Evolutionary conservation across 2,113 vertebrate genomes (phyloP).

Genomic region (Gymnocephalus cernua): DNA sequence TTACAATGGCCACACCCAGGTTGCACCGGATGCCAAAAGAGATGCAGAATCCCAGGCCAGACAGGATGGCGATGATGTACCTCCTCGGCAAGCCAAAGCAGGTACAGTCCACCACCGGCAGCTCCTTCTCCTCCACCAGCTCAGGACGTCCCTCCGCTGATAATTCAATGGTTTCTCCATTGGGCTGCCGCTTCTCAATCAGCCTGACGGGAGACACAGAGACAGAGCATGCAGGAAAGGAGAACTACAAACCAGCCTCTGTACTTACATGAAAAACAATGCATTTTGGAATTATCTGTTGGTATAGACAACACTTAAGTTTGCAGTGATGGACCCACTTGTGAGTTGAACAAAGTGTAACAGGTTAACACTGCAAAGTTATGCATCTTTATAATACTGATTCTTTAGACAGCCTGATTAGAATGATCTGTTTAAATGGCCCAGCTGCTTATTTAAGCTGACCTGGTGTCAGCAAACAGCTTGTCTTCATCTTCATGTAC

Average conservation of each 20-base stretch:
- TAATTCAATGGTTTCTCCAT: conserved; percentile 92
- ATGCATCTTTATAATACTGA: background rate
- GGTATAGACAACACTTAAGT: background rate
- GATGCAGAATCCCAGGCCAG: conserved; percentile 94
- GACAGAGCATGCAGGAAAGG: background rate
- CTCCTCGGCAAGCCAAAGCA: conserved; percentile 92
- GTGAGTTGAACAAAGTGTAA: background rate
- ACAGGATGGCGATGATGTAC: conserved; percentile 95
- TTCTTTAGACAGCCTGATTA: background rate
- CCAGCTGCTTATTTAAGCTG: background rate
- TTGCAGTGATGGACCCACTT: background rate
- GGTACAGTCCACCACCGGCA: conserved; percentile 91
- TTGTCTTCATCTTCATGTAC: background rate
- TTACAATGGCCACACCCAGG: conserved; percentile 94
- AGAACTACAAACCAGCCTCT: background rate
- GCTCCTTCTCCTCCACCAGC: conserved; percentile 90
- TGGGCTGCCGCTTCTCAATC: conserved; percentile 89
- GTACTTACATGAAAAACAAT: background rate
- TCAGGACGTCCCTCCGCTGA: conserved; percentile 89
- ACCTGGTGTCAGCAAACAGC: background rate
- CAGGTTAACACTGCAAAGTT: background rate
- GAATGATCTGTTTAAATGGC: background rate
- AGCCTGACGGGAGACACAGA: conserved; percentile 76
- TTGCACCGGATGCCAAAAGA: conserved; percentile 96
- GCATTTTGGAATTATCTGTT: background rate